Base-by-base conservation (phyloP, 1,140 invertebrate species). In the Coboldia fuscipes region DNA sequence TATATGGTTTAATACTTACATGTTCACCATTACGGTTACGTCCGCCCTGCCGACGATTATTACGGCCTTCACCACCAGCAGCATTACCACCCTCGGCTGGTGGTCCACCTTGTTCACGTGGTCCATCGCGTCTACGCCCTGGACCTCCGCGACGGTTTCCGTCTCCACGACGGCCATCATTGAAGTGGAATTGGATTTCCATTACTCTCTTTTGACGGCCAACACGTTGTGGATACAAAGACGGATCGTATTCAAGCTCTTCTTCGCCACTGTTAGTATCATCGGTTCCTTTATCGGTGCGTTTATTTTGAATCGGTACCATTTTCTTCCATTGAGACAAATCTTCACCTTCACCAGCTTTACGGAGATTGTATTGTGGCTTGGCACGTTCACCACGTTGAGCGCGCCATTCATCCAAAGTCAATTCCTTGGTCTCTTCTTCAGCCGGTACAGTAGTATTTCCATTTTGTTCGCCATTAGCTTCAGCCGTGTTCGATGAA, bases 311-410 rank as follows among this genome's bases (percentile, higher is more conserved):
- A 10, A 32, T 40, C 20, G 50, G 51, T 35, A 82, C 80, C 67
- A 88, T 81, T 46, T 90, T 90, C 56, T 90, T 89, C 84, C 84
- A 90, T 54, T 86, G 81, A 30, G 74, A 71, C 28, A 75, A 64
- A 53, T 89, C 83, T 51, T 90, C 84, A 23, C 86, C 86, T 62
- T 93, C 85, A 27, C 84, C 84, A 35, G 86, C 80, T 58, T 89
- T 88, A 37, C 86, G 71, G 41, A 89, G 57, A 56, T 93, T 92
- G 49, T 79, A 92, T 41, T 75, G 72, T 18, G 85, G 84, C 47
- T 78, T 80, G 27, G 67, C 67, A 46, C 77, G 67, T 35, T 68
- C 66, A 37, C 67, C 68, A 42, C 73, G 70, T 44, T 80, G 57
- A 36, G 80, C 79, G 56, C 85, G 86, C 71, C 78, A 90, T 65